Evolutionary conservation across 2,113 vertebrate genomes (phyloP), one percentile per base, ranked within the genome.

Genomic region (Tricholaema leucomelas): DNA sequence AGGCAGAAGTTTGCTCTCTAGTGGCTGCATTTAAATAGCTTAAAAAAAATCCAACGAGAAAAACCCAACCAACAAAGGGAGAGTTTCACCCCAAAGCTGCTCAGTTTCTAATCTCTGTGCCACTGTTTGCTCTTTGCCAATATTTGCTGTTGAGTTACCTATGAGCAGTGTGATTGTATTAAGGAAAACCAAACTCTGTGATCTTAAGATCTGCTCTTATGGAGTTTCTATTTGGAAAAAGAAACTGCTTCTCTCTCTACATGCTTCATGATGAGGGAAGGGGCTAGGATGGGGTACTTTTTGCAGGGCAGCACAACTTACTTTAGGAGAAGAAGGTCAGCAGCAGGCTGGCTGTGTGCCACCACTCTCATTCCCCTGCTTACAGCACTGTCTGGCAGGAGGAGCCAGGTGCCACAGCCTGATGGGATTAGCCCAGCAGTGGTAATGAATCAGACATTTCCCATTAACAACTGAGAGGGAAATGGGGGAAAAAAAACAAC

Each of bases 1-100:
- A 97, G 94, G 96, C 96, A 97, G 93, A 96, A 97, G 96, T 96
- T 97, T 97, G 96, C 96, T 97, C 96, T 97, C 96, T 97, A 97
- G 96, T 97, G 96, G 96, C 88, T 95, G 92, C 95, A 97, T 95
- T 88, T 91, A 95, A 97, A 96, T 72, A 84, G 90, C 77, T 93
- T 56, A 79, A 71, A 92, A 96, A 91, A 12, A 21, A 6, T 18
- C 42, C 44, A 38, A 20, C 17, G 21, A 48, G 10, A 48, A 23
- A 48, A 23, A 11, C 46, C 46, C 18, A 23, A 48, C 23, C 21
- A 48, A 8, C 20, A 84, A 87, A 87, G 69, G 63, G 70, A 87
- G 42, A 55, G 16, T 86, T 96, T 78, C 6, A 81, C 24, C 6
- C 35, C 74, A 92, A 90, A 52, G 7, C 2, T 76, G 16, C 30